These are phyloP conservation scores for Monarcha castaneiventris DNA, from an alignment of 2,113 vertebrate species.

Conservation along the genomic window DNA sequence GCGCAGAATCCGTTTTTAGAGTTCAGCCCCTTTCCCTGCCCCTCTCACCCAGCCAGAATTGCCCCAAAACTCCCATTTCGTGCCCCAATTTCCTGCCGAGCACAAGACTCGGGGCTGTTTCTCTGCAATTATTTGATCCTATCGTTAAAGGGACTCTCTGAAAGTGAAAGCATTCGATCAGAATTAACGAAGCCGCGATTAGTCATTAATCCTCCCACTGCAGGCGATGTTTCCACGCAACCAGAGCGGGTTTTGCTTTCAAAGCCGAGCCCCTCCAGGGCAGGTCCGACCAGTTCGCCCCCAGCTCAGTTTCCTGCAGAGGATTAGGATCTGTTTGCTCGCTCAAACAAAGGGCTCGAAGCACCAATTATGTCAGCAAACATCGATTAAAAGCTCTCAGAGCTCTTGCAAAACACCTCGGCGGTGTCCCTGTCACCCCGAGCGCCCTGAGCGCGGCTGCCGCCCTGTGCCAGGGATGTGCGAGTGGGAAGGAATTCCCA, in stretches of 20 bases:
- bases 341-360: neutral
- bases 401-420: neutral
- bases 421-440: neutral
- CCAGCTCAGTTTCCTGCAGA: neutral
- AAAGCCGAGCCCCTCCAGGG: neutral
- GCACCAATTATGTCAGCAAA: neutral
- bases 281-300: neutral
- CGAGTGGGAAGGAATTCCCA: neutral
- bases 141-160: neutral
- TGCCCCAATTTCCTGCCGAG: neutral
- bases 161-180: neutral
- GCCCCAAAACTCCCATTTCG: rapidly evolving
- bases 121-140: neutral
- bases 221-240: neutral
- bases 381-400: neutral
- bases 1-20: neutral
- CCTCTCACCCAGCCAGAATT: neutral
- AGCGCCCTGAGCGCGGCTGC: rapidly evolving
- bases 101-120: neutral
- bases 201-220: neutral
- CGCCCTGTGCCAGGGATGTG: rapidly evolving
- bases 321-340: neutral
- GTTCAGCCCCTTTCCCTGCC: neutral
- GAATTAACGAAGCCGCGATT: neutral
- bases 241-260: neutral